These are phyloP conservation scores for Polymixis flavicincta DNA, from an alignment of 2,888 invertebrate species.

Conservation along the genomic window DNA sequence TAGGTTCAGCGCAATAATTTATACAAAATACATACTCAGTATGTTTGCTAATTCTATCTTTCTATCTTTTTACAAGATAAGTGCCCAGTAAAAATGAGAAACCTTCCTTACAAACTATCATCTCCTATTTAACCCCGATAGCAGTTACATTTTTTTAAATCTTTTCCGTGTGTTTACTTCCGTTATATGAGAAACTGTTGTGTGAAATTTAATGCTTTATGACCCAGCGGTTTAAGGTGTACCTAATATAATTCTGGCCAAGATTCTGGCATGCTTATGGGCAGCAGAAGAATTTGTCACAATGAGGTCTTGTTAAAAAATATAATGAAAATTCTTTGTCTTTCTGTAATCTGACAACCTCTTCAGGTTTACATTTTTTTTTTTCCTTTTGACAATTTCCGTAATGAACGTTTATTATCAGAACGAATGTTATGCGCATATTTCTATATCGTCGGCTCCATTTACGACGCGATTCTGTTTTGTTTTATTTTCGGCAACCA, in stretches of 20 bases:
- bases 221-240: not conserved
- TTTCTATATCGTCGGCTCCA: constrained; percentile 14
- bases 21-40: not conserved
- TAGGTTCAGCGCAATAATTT: not conserved
- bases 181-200: not conserved
- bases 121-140: no score
- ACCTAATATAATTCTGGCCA: not conserved
- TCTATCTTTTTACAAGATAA: no score
- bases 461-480: constrained; percentile 39
- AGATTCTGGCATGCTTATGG: not conserved
- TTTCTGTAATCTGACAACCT: not conserved
- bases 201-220: not conserved
- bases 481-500: constrained; percentile 61
- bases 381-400: not conserved
- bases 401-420: constrained; percentile 10
- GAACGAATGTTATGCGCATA: constrained; percentile 17
- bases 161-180: not conserved
- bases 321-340: not conserved
- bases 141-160: not conserved
- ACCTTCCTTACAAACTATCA: no score
- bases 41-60: not conserved
- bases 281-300: not conserved
- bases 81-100: no score
- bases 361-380: not conserved
- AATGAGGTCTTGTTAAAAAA: not conserved